phyloP scores from a whole-genome alignment of 30 jellyfish, hydroid and myxozoan species.

The Sanderia malayensis region DNA sequence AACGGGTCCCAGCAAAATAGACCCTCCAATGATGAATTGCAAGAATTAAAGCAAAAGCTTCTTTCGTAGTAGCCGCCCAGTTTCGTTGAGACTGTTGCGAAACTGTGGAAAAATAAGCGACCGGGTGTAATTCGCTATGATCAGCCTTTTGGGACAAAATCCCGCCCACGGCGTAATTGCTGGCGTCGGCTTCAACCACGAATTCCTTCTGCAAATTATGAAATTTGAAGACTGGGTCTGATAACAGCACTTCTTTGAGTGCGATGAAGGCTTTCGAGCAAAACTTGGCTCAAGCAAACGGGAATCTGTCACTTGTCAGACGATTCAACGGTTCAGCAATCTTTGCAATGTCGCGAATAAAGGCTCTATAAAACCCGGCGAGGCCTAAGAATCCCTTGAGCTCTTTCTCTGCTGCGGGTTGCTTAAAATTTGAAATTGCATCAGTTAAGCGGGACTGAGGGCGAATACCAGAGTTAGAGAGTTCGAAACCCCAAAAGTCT shows the following conservation, averaged over 20 bases:
- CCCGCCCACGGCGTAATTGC: slow-evolving; percentile 17
- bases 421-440: slow-evolving; percentile 19
- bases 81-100: slow-evolving; percentile 7
- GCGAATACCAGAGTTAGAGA: slow-evolving; percentile 30
- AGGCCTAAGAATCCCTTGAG: slow-evolving; percentile 37
- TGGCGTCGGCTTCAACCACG: slow-evolving; percentile 14
- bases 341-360: slow-evolving; percentile 5
- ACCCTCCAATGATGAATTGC: slow-evolving; percentile 18
- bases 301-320: slow-evolving; percentile 3
- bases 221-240: background rate
- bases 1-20: slow-evolving; percentile 14
- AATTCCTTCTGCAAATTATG: background rate
- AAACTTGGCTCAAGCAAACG: slow-evolving; percentile 22
- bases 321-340: slow-evolving; percentile 7
- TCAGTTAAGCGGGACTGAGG: slow-evolving; percentile 54
- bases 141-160: background rate
- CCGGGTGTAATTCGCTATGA: slow-evolving; percentile 15
- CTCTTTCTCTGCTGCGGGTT: slow-evolving; percentile 27
- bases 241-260: background rate
- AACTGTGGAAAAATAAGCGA: slow-evolving; percentile 12
- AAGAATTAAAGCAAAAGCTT: slow-evolving; percentile 6
- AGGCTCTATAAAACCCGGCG: slow-evolving; percentile 24
- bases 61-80: slow-evolving; percentile 20
- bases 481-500: slow-evolving; percentile 37
- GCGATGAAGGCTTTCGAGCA: slow-evolving; percentile 11